Evolutionary conservation across 1,140 invertebrate species (phyloP).

Genomic region (Chlorops oryzae): DNA sequence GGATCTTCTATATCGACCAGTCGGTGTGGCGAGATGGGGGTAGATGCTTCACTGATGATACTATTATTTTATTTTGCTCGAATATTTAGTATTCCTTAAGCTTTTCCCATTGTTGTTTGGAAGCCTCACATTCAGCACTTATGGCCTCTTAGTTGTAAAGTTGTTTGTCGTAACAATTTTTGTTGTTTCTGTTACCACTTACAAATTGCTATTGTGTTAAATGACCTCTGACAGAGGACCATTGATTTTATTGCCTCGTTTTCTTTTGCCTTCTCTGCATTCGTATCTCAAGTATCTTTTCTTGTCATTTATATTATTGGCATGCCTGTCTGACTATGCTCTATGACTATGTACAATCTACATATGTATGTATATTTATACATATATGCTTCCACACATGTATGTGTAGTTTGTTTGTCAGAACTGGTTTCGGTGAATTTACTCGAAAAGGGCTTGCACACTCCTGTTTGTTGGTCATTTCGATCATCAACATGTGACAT

Average conservation of each 20-base stretch:
- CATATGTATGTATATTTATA: background rate
- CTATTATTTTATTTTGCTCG: too few relatives aligned
- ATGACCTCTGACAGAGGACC: slow-evolving; percentile 22
- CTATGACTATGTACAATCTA: background rate
- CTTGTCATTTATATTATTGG: background rate
- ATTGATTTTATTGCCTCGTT: slow-evolving; percentile 28
- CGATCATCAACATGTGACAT: slow-evolving; percentile 14
- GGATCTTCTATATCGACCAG: too few relatives aligned
- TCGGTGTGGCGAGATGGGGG: too few relatives aligned
- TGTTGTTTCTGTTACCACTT: background rate
- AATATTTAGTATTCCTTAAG: too few relatives aligned
- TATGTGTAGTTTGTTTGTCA: slow-evolving; percentile 1
- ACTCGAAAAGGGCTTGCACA: background rate
- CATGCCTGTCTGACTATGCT: background rate
- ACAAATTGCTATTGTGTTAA: slow-evolving; percentile 18
- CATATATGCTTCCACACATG: background rate
- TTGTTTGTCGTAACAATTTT: slow-evolving; percentile 1
- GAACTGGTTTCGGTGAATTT: too few relatives aligned
- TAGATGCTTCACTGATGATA: too few relatives aligned
- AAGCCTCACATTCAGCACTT: too few relatives aligned
- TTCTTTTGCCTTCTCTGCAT: slow-evolving; percentile 1
- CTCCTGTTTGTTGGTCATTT: slow-evolving; percentile 5
- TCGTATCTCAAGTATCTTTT: background rate
- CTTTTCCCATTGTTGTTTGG: too few relatives aligned
- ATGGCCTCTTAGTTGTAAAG: too few relatives aligned